These are phyloP conservation scores for Lochmaea crataegi DNA, from an alignment of 2,888 invertebrate species.

Conservation along the genomic window DNA sequence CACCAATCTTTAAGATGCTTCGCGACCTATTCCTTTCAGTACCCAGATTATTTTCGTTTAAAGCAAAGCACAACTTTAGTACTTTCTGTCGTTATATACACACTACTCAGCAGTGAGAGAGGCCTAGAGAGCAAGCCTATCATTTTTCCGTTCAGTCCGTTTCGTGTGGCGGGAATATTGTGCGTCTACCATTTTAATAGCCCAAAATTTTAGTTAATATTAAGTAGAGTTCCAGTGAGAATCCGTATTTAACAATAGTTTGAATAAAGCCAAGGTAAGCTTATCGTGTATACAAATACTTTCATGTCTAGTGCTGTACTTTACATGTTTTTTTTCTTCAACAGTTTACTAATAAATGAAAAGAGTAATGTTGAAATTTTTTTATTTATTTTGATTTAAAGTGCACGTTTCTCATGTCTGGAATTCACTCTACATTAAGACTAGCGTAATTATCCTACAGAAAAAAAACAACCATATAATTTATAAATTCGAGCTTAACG, in stretches of 20 bases:
- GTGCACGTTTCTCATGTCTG: slow-evolving; percentile 24
- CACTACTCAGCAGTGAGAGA: too few relatives aligned
- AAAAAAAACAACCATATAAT: slow-evolving; percentile 47
- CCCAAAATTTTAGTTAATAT: slow-evolving; percentile 21
- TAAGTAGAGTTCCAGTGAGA: slow-evolving; percentile 26
- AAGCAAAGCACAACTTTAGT: too few relatives aligned
- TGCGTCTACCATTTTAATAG: not conserved
- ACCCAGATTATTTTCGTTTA: too few relatives aligned
- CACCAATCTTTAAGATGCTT: too few relatives aligned
- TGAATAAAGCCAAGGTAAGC: slow-evolving; percentile 3
- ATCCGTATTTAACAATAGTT: slow-evolving; percentile 1
- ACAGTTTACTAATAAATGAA: slow-evolving; percentile 5
- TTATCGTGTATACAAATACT: slow-evolving; percentile 12
- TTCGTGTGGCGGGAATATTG: not conserved
- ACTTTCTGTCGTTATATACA: too few relatives aligned
- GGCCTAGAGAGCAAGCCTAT: too few relatives aligned
- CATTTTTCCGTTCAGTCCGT: too few relatives aligned
- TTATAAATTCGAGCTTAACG: slow-evolving; percentile 44
- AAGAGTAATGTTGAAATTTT: slow-evolving; percentile 13
- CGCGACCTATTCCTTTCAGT: too few relatives aligned
- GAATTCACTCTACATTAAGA: slow-evolving; percentile 49
- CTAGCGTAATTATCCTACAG: slow-evolving; percentile 54
- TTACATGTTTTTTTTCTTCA: slow-evolving; percentile 15
- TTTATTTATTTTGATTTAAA: slow-evolving; percentile 20
- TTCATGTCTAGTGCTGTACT: slow-evolving; percentile 27